Base-by-base conservation (phyloP, 1,140 invertebrate species). In the Drepana arcuata region DNA sequence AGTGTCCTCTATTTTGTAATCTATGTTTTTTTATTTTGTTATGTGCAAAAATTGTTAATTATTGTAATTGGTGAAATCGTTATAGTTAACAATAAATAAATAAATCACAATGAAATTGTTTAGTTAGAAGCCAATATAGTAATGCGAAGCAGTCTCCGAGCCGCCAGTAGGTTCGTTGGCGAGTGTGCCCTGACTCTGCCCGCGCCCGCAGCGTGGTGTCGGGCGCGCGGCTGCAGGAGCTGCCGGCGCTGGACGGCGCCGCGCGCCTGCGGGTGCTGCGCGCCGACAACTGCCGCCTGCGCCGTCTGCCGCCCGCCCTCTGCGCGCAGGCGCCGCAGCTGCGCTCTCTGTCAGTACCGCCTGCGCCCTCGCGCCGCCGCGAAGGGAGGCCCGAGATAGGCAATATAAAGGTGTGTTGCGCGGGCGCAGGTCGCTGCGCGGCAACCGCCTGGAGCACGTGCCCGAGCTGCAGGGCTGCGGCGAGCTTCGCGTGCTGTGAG, bases 401-500 rank as follows among this genome's bases (percentile, higher is more conserved):
- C 7, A 31, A 15, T 29, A 15, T 31, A 33, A 1, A 33, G 28
- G 13, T 43, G 13, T 31, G 26, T 25, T 12, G 24, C 6, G 14
- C 40, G 42, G 28, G 37, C 34, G 11, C 85, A 96, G 94, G 64
- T 93, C 95, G 75, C 75, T 96, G 46, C 93, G 94, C 72, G 92
- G 90, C 16, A 97, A 96, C 80, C 84, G 85, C 49, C 81, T 96
- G 41, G 87, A 84, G 16, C 72, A 73, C 40, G 79, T 95, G 49
- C 93, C 93, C 15, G 87, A 91, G 58, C 85, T 95, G 44, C 86
- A 82, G 41, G 86, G 88, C 32, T 95, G 93, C 78, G 83, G 81
- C 40, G 89, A 94, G 59, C 88, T 97, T 32, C 86, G 92, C 61
- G 88, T 95, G 58, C 85, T 97, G 95, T 97, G 87, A 95, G 94